Evolutionary conservation across 2,888 invertebrate species (phyloP).

Genomic region (Drosophila aldrichi): DNA sequence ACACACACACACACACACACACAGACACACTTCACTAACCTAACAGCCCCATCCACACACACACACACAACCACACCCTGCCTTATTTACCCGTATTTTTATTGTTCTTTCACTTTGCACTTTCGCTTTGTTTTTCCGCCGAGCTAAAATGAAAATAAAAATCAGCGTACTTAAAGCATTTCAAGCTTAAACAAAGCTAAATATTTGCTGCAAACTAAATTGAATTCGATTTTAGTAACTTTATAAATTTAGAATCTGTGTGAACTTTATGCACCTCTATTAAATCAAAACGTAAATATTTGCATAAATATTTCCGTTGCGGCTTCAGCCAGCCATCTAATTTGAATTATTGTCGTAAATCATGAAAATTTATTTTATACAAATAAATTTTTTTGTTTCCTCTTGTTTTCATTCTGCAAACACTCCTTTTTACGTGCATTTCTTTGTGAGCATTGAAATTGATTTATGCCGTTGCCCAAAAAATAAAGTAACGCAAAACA

Average conservation of each 20-base stretch:
- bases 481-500: constrained; percentile 34
- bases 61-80: not conserved
- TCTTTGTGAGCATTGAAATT: constrained; percentile 60
- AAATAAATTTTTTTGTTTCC: not conserved
- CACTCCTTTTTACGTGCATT: constrained; percentile 56
- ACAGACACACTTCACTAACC: constrained; percentile 19
- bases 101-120: constrained; percentile 34
- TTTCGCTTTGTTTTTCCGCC: constrained; percentile 45
- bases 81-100: constrained; percentile 27
- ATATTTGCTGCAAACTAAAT: not conserved
- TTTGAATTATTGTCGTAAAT: constrained; percentile 59
- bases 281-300: not conserved
- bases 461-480: constrained; percentile 62
- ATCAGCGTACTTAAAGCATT: constrained; percentile 69
- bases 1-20: constrained; percentile 7
- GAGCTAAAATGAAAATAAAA: constrained; percentile 62
- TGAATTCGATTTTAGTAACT: not conserved
- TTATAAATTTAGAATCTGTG: not conserved
- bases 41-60: not conserved
- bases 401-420: constrained; percentile 9
- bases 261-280: not conserved
- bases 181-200: constrained; percentile 18
- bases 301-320: constrained; percentile 4
- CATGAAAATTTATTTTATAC: constrained; percentile 46
- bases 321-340: constrained; percentile 22